Evolutionary conservation across 2,888 invertebrate species (phyloP), one percentile per base, ranked within the genome.

Genomic region (Lepidochitona cinerea): DNA sequence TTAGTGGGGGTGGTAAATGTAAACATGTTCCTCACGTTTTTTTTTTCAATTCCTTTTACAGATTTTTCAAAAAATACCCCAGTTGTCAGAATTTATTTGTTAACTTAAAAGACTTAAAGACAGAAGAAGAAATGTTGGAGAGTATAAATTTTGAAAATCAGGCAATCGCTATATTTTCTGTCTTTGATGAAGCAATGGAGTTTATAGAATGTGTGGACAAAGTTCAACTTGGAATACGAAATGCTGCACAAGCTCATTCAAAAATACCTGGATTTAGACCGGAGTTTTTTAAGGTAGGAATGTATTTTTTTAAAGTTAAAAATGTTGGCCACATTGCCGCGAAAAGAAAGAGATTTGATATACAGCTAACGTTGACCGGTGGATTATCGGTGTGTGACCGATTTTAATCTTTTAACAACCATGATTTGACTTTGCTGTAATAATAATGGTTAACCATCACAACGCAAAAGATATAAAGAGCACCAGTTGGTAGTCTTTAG

Each of bases 181-280:
- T 83, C 18, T 81, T 87, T 73, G 86, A 87, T 74, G 83, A 83
- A 67, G 84, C 85, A 32, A 82, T 87, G 65, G 80, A 79, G 14
- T 79, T 79, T 71, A 72, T 83, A 35, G 84, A 85, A 64, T 79
- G 81, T 32, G 86, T 87, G 0, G 85, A 87, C 75, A 76, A 71
- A 32, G 81, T 80, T 9, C 66, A 82, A 26, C 14, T 26, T n/a
- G 37, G 32, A 23, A 70, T 52, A 37, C 29, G 35, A 18, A 9
- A 53, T 18, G 78, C 29, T 14, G 66, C 37, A 36, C 52, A 54
- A 12, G 71, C 70, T 18, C 77, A 81, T 70, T 37, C 64, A 29
- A 72, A 74, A 29, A 73, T 80, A 18, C 70, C 66, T 9, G 75
- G 72, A 0, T 81, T 81, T 69, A 68, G 71, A 23, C 36, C 74